A percentile compares a stretch with the other conserved stretches of the same genome.
phyloP scores from a whole-genome alignment of 1,140 invertebrate genomes.

The Linepithema humile region DNA sequence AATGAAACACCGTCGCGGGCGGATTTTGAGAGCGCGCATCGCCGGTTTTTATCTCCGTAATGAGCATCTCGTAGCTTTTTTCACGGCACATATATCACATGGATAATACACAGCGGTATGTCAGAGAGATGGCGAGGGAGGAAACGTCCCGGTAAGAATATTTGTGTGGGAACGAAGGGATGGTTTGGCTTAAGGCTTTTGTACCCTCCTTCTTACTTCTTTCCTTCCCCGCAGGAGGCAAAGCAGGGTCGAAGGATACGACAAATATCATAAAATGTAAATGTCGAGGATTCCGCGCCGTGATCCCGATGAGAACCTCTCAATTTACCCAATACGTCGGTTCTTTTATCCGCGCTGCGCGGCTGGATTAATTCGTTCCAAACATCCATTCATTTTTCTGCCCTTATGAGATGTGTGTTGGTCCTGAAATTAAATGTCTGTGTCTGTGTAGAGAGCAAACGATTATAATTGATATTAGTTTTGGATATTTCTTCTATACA shows the following conservation, averaged over 20 bases:
- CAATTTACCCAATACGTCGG: constrained; percentile 64
- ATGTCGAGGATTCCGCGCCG: constrained; percentile 59
- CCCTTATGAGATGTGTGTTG: constrained; percentile 1
- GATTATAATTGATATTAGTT: background rate
- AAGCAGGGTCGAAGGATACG: constrained; percentile 60
- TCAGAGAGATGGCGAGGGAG: constrained; percentile 41
- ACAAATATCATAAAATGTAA: constrained; percentile 76
- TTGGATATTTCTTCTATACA: background rate
- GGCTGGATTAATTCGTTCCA: constrained; percentile 48
- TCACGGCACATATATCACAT: constrained; percentile 63
- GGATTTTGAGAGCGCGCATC: constrained; percentile 48
- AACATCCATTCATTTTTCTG: constrained; percentile 20
- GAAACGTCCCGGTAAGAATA: constrained; percentile 63
- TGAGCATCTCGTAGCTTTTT: constrained; percentile 56
- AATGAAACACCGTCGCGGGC: constrained; percentile 17
- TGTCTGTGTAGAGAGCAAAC: background rate
- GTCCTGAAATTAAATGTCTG: constrained; percentile 56
- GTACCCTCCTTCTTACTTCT: constrained; percentile 1
- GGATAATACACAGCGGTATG: constrained; percentile 70
- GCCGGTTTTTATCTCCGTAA: constrained; percentile 56
- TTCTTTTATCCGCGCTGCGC: constrained; percentile 56
- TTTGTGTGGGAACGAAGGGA: constrained; percentile 75
- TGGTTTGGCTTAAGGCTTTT: constrained; percentile 68
- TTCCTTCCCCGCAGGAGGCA: background rate
- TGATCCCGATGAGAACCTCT: constrained; percentile 62